Percentiles rank a stretch among this genome's conserved stretches.
These are phyloP conservation scores for Sturnira hondurensis DNA, from an alignment of 2,113 vertebrate species.

Conservation along the genomic window DNA sequence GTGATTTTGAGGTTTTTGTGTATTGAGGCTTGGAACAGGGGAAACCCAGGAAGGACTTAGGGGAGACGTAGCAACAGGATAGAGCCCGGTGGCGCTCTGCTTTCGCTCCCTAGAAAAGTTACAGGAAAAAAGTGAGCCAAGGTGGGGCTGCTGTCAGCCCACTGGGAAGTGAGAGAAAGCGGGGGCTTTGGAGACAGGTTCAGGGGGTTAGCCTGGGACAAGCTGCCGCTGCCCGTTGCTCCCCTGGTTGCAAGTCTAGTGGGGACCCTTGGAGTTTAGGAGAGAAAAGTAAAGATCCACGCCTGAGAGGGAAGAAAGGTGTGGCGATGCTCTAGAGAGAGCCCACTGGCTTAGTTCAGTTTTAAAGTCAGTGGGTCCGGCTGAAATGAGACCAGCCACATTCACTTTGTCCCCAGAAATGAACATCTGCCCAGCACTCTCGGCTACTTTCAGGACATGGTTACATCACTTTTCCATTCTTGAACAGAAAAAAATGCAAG, in stretches of 20 bases:
- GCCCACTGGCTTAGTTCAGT: slow-evolving; percentile 90
- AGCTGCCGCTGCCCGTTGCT: neutral
- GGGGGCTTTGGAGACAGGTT: neutral
- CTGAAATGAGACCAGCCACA: slow-evolving; percentile 95
- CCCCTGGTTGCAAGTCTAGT: neutral
- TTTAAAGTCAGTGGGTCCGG: slow-evolving; percentile 98
- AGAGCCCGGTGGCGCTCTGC: neutral
- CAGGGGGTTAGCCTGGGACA: neutral
- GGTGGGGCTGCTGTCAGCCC: neutral
- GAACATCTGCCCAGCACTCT: slow-evolving; percentile 97
- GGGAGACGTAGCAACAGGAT: neutral
- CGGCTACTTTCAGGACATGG: slow-evolving; percentile 97
- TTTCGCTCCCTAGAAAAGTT: neutral
- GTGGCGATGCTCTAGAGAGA: neutral
- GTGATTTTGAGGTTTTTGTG: neutral
- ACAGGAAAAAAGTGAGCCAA: neutral
- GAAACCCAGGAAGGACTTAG: neutral
- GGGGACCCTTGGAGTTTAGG: neutral
- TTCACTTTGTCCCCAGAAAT: slow-evolving; percentile 98
- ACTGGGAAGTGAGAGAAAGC: neutral
- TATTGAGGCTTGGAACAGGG: neutral
- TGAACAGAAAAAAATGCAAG: too few species aligned
- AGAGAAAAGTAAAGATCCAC: neutral
- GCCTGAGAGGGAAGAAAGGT: neutral
- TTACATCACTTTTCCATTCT: slow-evolving; percentile 89